Conservation (phyloP, 2,797 vertebrate genomes). For the Gallinago stenura region DNA sequence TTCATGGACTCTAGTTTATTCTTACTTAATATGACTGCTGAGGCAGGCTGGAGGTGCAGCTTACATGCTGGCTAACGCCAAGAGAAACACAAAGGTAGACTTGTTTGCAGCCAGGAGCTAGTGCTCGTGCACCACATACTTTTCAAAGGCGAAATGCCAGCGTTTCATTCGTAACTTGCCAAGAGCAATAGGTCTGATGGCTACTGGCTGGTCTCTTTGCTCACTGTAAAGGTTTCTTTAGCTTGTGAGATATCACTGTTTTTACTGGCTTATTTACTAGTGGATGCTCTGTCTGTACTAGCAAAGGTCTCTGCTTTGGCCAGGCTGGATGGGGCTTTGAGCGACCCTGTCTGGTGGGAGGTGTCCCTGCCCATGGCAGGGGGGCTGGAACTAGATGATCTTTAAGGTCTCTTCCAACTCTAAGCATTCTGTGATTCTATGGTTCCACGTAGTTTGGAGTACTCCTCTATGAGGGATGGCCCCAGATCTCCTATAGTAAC, state of each 20-base stretch:
- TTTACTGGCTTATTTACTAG: neutral
- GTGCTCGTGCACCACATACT: neutral
- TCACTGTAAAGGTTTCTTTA: neutral
- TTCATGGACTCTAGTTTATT: neutral
- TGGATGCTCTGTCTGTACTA: neutral
- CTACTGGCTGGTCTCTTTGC: neutral
- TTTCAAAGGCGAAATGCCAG: neutral
- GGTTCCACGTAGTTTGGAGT: neutral
- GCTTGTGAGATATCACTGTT: neutral
- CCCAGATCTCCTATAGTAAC: neutral
- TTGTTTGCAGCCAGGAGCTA: neutral
- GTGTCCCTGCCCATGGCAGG: neutral
- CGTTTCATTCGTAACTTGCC: neutral
- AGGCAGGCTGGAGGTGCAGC: neutral
- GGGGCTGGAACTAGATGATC: neutral
- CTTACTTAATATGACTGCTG: neutral
- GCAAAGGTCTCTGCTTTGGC: neutral
- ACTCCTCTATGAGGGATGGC: neutral
- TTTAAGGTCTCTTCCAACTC: neutral
- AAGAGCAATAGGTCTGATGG: neutral
- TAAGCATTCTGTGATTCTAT: neutral
- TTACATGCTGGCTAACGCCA: neutral
- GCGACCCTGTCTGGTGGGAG: neutral
- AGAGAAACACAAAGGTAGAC: neutral
- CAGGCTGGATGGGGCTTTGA: neutral